Conservation (phyloP, 2,797 vertebrate genomes). For the Trematomus bernacchii region DNA sequence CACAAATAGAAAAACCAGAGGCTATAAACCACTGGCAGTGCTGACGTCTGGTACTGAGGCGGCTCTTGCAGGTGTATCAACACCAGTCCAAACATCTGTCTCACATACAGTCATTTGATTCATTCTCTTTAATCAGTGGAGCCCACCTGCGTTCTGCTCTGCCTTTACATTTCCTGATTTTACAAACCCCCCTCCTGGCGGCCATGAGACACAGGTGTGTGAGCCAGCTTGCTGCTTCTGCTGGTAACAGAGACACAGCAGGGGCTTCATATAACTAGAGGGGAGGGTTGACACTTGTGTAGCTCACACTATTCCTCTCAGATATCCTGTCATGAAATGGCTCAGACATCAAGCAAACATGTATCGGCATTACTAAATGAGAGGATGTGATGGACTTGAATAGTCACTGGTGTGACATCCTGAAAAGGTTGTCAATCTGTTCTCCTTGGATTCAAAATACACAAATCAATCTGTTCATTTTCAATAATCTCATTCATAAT, state of each 20-base stretch:
- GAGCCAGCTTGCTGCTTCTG: constrained; percentile 53
- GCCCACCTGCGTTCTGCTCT: constrained; percentile 62
- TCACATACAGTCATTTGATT: constrained; percentile 26
- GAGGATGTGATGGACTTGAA: not conserved
- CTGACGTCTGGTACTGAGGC: constrained; percentile 10
- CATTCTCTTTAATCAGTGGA: constrained; percentile 66
- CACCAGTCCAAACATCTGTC: constrained; percentile 57
- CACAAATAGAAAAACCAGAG: constrained; percentile 45
- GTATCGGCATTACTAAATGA: constrained; percentile 18
- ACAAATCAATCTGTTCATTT: not conserved
- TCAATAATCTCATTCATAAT: not conserved
- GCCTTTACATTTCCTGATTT: constrained; percentile 46
- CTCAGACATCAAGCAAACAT: constrained; percentile 16
- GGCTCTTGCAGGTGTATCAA: constrained; percentile 51
- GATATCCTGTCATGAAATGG: constrained; percentile 18
- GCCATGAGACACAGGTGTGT: constrained; percentile 57
- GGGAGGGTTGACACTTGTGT: constrained; percentile 24
- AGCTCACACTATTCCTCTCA: constrained; percentile 34
- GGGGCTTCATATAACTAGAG: constrained; percentile 33
- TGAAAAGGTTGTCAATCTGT: constrained; percentile 7
- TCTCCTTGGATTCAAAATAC: not conserved
- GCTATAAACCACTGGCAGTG: not conserved
- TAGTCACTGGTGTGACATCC: not conserved
- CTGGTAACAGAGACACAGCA: constrained; percentile 39
- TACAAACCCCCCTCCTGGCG: constrained; percentile 27